A percentile compares a stretch with the other conserved stretches of the same genome.
These are phyloP conservation scores for Leptinotarsa haldemani DNA, from an alignment of 2,888 invertebrate genomes.

Conservation along the genomic window DNA sequence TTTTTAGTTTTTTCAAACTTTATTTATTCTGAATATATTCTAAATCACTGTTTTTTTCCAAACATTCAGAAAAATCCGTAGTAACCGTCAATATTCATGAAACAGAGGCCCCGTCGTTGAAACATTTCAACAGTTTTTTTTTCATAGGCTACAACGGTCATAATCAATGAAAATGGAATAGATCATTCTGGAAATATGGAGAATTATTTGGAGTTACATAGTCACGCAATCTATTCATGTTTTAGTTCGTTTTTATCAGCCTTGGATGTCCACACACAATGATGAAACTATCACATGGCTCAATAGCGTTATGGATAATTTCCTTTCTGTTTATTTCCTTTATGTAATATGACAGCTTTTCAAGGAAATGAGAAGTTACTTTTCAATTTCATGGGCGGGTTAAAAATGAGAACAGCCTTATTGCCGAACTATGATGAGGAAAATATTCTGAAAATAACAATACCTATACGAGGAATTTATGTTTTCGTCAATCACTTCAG, in stretches of 20 bases:
- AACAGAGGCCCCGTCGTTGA: neutral
- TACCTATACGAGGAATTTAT: too few relatives aligned
- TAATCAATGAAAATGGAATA: slow-evolving; percentile 28
- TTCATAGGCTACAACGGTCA: neutral
- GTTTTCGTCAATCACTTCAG: too few relatives aligned
- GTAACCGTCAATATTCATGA: neutral
- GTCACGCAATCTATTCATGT: slow-evolving; percentile 33
- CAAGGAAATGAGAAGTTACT: slow-evolving; percentile 10
- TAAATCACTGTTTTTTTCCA: too few relatives aligned
- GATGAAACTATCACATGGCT: slow-evolving; percentile 20
- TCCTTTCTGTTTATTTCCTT: slow-evolving; percentile 17
- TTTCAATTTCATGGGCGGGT: neutral
- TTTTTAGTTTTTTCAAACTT: too few relatives aligned
- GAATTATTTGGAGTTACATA: slow-evolving; percentile 27
- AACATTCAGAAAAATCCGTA: too few relatives aligned
- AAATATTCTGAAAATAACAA: too few relatives aligned
- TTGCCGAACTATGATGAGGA: neutral
- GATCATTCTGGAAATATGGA: slow-evolving; percentile 31
- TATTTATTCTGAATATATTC: too few relatives aligned
- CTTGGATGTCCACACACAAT: slow-evolving; percentile 17
- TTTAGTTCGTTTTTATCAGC: slow-evolving; percentile 10
- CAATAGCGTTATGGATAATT: slow-evolving; percentile 1
- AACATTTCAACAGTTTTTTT: neutral
- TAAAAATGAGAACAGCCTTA: neutral
- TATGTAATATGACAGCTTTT: slow-evolving; percentile 7